These are phyloP conservation scores for Scortum barcoo DNA, from an alignment of 2,113 vertebrate genomes.

Conservation along the genomic window DNA sequence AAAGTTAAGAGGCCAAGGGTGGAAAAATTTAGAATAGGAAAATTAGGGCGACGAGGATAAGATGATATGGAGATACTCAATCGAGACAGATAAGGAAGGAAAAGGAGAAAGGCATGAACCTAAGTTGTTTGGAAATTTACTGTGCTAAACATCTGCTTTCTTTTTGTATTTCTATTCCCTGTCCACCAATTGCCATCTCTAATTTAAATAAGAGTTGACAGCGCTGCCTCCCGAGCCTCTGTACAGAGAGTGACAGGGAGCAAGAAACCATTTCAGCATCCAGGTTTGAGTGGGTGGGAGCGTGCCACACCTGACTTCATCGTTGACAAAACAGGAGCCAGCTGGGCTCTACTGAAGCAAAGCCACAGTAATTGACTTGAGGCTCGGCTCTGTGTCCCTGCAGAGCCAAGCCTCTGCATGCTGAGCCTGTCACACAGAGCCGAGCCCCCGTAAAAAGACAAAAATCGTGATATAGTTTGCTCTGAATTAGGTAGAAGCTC, in stretches of 20 bases:
- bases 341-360: constrained; percentile 41
- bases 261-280: constrained; percentile 24
- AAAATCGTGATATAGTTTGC: constrained; percentile 36
- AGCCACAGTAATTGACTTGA: constrained; percentile 60
- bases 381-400: too few species aligned
- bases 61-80: not conserved
- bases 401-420: constrained; percentile 28
- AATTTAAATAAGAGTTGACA: constrained; percentile 28
- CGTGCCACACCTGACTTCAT: constrained; percentile 38
- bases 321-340: constrained; percentile 37
- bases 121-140: not conserved
- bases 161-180: not conserved
- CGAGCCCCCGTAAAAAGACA: constrained; percentile 13
- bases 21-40: not conserved
- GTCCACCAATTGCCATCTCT: not conserved
- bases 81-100: not conserved
- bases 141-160: not conserved
- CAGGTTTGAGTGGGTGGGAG: constrained; percentile 22
- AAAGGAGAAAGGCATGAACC: not conserved
- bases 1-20: not conserved
- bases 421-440: constrained; percentile 36
- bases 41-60: not conserved
- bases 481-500: constrained; percentile 26
- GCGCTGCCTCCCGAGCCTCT: not conserved
- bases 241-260: constrained; percentile 31